These are phyloP conservation scores for Limnephilus marmoratus DNA, from an alignment of 2,888 invertebrate species.

Conservation along the genomic window DNA sequence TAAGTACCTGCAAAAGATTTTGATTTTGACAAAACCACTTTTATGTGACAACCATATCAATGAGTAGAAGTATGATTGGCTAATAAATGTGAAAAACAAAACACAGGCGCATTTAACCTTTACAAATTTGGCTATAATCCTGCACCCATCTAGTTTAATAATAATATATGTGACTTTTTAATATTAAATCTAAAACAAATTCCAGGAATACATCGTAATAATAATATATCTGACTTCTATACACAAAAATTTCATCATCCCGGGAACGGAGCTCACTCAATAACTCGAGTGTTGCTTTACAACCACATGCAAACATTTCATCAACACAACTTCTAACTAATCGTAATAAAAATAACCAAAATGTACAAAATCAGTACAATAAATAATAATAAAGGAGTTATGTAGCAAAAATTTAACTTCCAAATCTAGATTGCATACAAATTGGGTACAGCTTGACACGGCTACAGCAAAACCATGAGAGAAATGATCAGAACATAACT, in stretches of 20 bases:
- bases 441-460: not conserved
- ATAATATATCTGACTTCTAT: conserved; percentile 30
- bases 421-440: not conserved
- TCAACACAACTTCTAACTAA: not conserved
- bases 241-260: conserved; percentile 28
- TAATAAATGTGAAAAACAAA: conserved; percentile 3
- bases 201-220: conserved; percentile 29
- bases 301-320: not conserved
- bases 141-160: conserved; percentile 33
- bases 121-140: conserved; percentile 21
- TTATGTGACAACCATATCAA: not conserved
- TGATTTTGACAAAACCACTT: not conserved
- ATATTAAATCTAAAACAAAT: conserved; percentile 45
- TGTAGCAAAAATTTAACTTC: not conserved
- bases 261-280: not conserved
- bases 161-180: conserved; percentile 50
- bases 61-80: not conserved
- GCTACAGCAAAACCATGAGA: not conserved
- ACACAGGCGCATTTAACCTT: not conserved
- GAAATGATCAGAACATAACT: not conserved
- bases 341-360: not conserved
- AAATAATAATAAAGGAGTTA: not conserved
- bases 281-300: not conserved
- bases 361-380: not conserved
- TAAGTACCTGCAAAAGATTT: not conserved